Percentiles rank a stretch among this genome's conserved stretches.
These are phyloP conservation scores for Malacosoma neustria DNA, from an alignment of 2,888 invertebrate genomes.

Conservation along the genomic window DNA sequence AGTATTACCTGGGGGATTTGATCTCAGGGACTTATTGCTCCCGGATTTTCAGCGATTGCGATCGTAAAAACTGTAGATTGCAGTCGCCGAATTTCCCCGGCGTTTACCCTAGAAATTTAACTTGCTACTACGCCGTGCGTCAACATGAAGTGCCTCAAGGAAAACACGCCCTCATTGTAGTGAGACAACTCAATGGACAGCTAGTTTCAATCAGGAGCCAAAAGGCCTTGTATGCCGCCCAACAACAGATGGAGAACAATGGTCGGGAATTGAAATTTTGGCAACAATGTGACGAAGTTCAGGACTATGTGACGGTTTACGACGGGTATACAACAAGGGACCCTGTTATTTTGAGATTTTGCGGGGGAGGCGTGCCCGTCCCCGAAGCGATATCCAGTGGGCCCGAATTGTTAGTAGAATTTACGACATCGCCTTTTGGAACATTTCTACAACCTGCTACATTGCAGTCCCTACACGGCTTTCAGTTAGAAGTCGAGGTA, in stretches of 20 bases:
- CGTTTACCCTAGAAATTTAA: constrained; percentile 93
- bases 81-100: constrained; percentile 96
- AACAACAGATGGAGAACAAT: constrained; percentile 74
- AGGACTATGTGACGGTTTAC: constrained; percentile 91
- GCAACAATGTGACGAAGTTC: constrained; percentile 90
- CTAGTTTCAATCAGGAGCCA: constrained; percentile 88
- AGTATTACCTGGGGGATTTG: constrained; percentile 88
- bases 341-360: constrained; percentile 91
- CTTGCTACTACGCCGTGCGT: constrained; percentile 93
- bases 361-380: constrained; percentile 90
- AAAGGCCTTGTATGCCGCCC: constrained; percentile 77
- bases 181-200: constrained; percentile 89
- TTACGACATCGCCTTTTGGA: constrained; percentile 91
- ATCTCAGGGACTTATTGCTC: constrained; percentile 95
- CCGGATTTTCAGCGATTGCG: constrained; percentile 93
- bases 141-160: constrained; percentile 90
- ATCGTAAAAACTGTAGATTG: constrained; percentile 90
- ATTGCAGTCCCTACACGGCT: constrained; percentile 87
- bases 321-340: constrained; percentile 92
- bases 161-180: constrained; percentile 90
- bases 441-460: constrained; percentile 89
- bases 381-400: constrained; percentile 91
- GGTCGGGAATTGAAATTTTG: constrained; percentile 79
- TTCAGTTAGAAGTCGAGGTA: constrained; percentile 88
- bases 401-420: constrained; percentile 90